A percentile compares a stretch with the other conserved stretches of the same genome.
phyloP scores from a whole-genome alignment of 2,888 invertebrate genomes.

The Orthonevra nobilis region DNA sequence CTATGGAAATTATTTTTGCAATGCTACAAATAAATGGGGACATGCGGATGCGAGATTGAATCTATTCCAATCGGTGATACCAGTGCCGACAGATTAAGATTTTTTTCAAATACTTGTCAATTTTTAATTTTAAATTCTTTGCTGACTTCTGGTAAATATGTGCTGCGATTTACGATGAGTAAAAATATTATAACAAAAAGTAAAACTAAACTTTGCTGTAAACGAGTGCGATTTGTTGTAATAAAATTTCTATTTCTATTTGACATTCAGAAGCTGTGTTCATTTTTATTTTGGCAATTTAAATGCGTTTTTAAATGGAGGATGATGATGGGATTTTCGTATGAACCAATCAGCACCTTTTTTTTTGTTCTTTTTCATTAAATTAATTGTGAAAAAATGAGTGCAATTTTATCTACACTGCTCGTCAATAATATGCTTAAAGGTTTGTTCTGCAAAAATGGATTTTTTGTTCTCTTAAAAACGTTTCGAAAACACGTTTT shows the following conservation, averaged over 20 bases:
- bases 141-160: conserved; percentile 13
- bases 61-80: conserved; percentile 77
- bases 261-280: conserved; percentile 1
- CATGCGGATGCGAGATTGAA: conserved; percentile 77
- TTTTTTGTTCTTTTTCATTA: no score
- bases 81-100: conserved; percentile 73
- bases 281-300: not conserved
- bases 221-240: conserved; percentile 29
- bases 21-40: conserved; percentile 79
- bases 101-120: conserved; percentile 4
- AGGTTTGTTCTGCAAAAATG: no score
- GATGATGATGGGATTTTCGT: no score
- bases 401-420: no score
- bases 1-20: conserved; percentile 79
- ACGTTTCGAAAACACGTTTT: no score
- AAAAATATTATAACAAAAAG: not conserved
- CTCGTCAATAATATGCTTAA: no score
- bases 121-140: conserved; percentile 1
- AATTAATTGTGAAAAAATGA: no score
- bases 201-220: not conserved
- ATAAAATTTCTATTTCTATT: conserved; percentile 27
- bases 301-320: no score
- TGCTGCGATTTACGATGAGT: conserved; percentile 3
- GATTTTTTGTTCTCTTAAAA: no score
- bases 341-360: no score